Evolutionary conservation across 2,888 invertebrate species (phyloP).

Genomic region (Listrodromus nycthemerus): DNA sequence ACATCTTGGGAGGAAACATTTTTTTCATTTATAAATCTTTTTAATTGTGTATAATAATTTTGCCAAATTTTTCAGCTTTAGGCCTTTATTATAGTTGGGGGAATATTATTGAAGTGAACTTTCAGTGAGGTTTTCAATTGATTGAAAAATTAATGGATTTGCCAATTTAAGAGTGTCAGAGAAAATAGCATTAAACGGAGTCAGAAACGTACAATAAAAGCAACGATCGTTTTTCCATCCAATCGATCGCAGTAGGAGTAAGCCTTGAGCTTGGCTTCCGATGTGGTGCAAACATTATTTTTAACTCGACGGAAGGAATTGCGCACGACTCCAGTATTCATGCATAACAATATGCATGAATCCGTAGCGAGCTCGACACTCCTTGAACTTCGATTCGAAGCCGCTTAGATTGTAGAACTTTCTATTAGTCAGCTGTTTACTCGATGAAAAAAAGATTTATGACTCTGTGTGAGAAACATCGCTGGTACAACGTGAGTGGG

Average conservation of each 20-base stretch:
- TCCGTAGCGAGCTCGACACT: neutral
- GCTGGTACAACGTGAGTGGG: no score
- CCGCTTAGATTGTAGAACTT: neutral
- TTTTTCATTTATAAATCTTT: no score
- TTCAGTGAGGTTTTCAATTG: no score
- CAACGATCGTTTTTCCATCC: neutral
- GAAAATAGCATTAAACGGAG: neutral
- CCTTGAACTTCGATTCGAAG: constrained; percentile 37
- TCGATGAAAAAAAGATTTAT: neutral
- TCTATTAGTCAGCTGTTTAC: neutral
- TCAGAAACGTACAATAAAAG: neutral
- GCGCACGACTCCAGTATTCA: constrained; percentile 5
- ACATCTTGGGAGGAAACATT: no score
- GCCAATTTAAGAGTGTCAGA: neutral
- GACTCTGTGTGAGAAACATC: no score
- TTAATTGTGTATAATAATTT: neutral
- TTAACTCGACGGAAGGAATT: constrained; percentile 32
- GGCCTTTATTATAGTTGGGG: neutral
- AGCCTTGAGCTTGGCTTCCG: neutral
- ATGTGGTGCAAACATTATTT: constrained; percentile 39
- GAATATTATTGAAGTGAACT: neutral
- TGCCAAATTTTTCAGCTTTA: neutral
- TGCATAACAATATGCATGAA: neutral
- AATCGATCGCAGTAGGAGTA: neutral
- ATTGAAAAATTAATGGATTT: neutral